Evolutionary conservation across 2,113 vertebrate genomes (phyloP), one percentile per base, ranked within the genome.

Genomic region (Morone chrysops): DNA sequence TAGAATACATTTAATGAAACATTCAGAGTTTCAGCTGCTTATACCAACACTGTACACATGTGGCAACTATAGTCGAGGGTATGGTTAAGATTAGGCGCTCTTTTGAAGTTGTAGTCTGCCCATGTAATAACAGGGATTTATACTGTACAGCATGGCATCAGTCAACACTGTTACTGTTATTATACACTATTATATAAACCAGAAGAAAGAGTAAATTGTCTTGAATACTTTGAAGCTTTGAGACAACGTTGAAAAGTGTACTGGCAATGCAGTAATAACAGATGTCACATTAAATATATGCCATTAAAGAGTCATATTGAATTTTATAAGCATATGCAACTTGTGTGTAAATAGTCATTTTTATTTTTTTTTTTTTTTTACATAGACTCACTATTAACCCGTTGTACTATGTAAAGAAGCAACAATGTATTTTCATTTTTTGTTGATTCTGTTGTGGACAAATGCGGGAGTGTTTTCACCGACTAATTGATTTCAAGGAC

Each of bases 141-240:
- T 20, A 57, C 40, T 57, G 1, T 22, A 36, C n/a, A 68, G 36
- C 54, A 74, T 36, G 0, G 38, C 59, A 18, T 47, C 57, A 51
- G 70, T 79, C 79, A 81, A 61, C 47, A 57, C 11, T 54, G 20
- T 60, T 63, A 16, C 9, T 31, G n/a, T 68, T 41, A 25, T 67
- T 20, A 31, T 73, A 67, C n/a, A 48, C n/a, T 54, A 41, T 16
- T 20, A 11, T 31, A 70, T 41, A 22, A 78, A 54, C 36, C 17
- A 78, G 31, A 22, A 11, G 8, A 72, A 18, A 48, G 17, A 16
- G 36, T 4, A 50, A 48, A 38, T 20, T 3, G 45, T 22, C 20
- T 22, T 22, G 6, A 82, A 54, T 17, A 57, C 45, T 38, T 25
- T 77, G 50, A 73, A 25, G 18, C 36, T 57, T 57, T 51, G 8